Evolutionary conservation across 2,888 invertebrate species (phyloP).

Genomic region (Stictocephala bisonia): DNA sequence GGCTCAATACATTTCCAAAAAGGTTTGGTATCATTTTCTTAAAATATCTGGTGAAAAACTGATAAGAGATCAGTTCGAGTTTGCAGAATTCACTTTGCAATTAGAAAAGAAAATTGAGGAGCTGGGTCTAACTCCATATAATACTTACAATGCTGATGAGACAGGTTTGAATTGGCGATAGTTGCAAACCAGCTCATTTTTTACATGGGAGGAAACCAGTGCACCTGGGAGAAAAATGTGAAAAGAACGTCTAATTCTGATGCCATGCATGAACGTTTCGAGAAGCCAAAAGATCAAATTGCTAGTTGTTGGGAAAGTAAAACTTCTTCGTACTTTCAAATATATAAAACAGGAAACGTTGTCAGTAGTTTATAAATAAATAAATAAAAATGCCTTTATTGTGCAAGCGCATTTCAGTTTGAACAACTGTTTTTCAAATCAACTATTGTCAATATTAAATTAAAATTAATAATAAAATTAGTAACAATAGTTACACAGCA

Average conservation of each 20-base stretch:
- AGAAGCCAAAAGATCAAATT: conserved; percentile 17
- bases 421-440: no score
- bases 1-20: conserved; percentile 3
- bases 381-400: no score
- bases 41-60: background rate
- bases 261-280: no score
- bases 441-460: no score
- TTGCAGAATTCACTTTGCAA: background rate
- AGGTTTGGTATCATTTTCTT: background rate
- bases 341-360: conserved; percentile 6
- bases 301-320: conserved; percentile 3
- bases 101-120: background rate
- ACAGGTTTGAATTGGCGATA: conserved; percentile 26
- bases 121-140: background rate
- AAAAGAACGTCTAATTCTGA: conserved; percentile 14
- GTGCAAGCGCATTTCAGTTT: no score
- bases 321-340: conserved; percentile 3
- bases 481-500: no score
- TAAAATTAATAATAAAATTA: no score
- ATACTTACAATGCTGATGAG: conserved; percentile 21
- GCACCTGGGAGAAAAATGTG: conserved; percentile 2
- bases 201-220: conserved; percentile 1
- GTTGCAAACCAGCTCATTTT: background rate
- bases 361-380: background rate
- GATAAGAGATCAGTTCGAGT: background rate